A percentile compares a stretch with the other conserved stretches of the same genome.
Evolutionary conservation across 2,113 vertebrate species (phyloP).

Genomic region (Pagrus major): DNA sequence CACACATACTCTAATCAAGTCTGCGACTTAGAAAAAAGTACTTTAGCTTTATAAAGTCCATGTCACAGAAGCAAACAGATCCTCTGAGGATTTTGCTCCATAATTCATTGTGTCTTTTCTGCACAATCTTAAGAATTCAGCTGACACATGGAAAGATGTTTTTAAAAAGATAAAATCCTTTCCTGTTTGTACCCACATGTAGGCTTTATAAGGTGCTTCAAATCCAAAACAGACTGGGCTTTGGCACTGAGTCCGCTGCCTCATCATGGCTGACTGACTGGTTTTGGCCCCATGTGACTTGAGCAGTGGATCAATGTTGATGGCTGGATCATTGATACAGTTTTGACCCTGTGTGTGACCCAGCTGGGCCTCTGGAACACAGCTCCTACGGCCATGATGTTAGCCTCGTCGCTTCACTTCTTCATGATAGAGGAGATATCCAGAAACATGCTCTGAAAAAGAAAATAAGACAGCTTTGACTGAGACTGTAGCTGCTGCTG

Average conservation of each 20-base stretch:
- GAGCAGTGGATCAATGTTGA: constrained; percentile 43
- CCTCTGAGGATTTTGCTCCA: constrained; percentile 20
- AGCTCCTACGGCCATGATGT: constrained; percentile 10
- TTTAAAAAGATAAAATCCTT: constrained; percentile 14
- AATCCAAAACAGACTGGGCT: constrained; percentile 34
- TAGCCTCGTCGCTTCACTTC: constrained; percentile 83
- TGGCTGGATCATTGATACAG: constrained; percentile 64
- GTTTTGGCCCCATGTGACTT: constrained; percentile 51
- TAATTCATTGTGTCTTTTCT: constrained; percentile 8
- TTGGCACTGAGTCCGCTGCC: constrained; percentile 28
- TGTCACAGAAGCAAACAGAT: constrained; percentile 32
- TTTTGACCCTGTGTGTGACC: constrained; percentile 39
- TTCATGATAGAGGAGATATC: constrained; percentile 98
- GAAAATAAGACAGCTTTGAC: constrained; percentile 57
- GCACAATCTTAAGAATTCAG: constrained; percentile 15
- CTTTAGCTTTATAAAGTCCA: constrained; percentile 30
- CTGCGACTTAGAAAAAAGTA: constrained; percentile 52
- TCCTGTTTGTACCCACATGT: constrained; percentile 27
- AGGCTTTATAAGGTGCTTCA: constrained; percentile 75
- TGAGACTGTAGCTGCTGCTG: background rate
- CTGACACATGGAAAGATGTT: constrained; percentile 1
- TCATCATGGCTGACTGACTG: constrained; percentile 38
- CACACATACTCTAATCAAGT: constrained; percentile 43
- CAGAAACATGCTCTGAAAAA: constrained; percentile 93
- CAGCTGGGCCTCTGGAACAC: constrained; percentile 25